A percentile compares a stretch with the other conserved stretches of the same genome.
These are phyloP conservation scores for Drosophila suboccidentalis DNA, from an alignment of 2,888 invertebrate genomes.

Conservation along the genomic window DNA sequence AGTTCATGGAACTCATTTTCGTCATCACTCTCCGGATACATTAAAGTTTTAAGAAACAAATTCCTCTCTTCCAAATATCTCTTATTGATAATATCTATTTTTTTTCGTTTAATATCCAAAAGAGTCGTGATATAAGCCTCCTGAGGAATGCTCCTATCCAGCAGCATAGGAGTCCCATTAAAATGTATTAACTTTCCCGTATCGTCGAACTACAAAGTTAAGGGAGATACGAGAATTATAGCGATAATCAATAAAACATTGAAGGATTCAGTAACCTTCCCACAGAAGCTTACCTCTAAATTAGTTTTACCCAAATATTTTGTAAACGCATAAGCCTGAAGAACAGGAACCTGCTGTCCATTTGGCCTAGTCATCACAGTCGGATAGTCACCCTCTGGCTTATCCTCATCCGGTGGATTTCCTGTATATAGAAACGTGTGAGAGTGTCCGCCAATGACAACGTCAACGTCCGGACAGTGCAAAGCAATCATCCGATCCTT, in stretches of 20 bases:
- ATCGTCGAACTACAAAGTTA: slow-evolving; percentile 10
- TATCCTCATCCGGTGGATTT: slow-evolving; percentile 88
- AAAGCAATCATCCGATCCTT: slow-evolving; percentile 91
- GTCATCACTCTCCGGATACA: background rate
- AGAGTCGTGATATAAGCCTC: background rate
- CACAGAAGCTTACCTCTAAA: slow-evolving; percentile 82
- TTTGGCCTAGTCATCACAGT: slow-evolving; percentile 89
- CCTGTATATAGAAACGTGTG: slow-evolving; percentile 94
- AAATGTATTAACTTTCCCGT: slow-evolving; percentile 8
- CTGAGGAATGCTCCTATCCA: slow-evolving; percentile 5
- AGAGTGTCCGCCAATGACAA: slow-evolving; percentile 95
- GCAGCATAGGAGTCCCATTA: slow-evolving; percentile 1
- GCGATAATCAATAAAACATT: background rate
- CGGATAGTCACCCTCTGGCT: slow-evolving; percentile 91
- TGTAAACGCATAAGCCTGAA: slow-evolving; percentile 95
- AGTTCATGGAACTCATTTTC: background rate
- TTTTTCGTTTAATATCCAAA: background rate
- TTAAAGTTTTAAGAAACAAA: background rate
- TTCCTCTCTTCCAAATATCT: background rate
- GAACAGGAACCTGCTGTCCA: slow-evolving; percentile 91
- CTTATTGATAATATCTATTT: slow-evolving; percentile 3
- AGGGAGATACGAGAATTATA: background rate
- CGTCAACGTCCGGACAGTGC: slow-evolving; percentile 91
- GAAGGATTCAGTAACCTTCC: background rate
- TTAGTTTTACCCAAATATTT: slow-evolving; percentile 94